phyloP scores from a whole-genome alignment of 2,113 vertebrate genomes.

The Ovis aries region DNA sequence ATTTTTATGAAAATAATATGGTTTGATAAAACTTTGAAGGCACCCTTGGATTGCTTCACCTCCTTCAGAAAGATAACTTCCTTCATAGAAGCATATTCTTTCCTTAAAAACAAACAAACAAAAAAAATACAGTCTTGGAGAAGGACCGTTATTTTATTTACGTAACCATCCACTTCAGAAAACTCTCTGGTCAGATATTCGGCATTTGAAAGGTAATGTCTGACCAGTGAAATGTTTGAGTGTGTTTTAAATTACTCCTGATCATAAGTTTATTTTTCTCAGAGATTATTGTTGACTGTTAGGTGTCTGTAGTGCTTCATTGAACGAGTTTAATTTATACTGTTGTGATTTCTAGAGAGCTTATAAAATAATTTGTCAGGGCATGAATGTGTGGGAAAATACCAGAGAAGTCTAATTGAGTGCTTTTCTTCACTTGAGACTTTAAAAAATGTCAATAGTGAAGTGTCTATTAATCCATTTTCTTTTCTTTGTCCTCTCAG shows the following conservation, averaged over 20 bases:
- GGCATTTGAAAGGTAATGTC: not conserved
- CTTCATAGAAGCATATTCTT: not conserved
- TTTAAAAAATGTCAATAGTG: not conserved
- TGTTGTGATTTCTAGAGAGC: slow-evolving; percentile 19
- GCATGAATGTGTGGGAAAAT: slow-evolving; percentile 42
- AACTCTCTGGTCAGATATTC: not conserved
- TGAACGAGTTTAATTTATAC: slow-evolving; percentile 49
- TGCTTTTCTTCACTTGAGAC: slow-evolving; percentile 5
- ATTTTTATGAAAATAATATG: not conserved
- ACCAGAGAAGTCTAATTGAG: slow-evolving; percentile 20
- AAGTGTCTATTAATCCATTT: slow-evolving; percentile 34
- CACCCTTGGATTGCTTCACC: not conserved
- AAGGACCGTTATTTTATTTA: slow-evolving; percentile 19
- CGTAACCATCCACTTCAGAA: not conserved
- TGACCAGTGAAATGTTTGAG: not conserved
- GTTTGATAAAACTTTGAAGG: not conserved
- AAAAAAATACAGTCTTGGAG: not conserved
- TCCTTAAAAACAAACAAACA: not conserved
- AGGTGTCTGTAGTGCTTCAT: slow-evolving; percentile 35
- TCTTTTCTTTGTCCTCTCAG: slow-evolving; percentile 76
- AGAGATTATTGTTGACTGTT: slow-evolving; percentile 49
- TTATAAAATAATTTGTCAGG: slow-evolving; percentile 18
- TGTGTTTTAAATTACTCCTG: slow-evolving; percentile 7
- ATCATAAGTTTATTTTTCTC: slow-evolving; percentile 31
- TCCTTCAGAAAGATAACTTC: not conserved